Evolutionary conservation across 2,113 vertebrate genomes (phyloP), one percentile per base, ranked within the genome.

Genomic region (Craseonycteris thonglongyai): DNA sequence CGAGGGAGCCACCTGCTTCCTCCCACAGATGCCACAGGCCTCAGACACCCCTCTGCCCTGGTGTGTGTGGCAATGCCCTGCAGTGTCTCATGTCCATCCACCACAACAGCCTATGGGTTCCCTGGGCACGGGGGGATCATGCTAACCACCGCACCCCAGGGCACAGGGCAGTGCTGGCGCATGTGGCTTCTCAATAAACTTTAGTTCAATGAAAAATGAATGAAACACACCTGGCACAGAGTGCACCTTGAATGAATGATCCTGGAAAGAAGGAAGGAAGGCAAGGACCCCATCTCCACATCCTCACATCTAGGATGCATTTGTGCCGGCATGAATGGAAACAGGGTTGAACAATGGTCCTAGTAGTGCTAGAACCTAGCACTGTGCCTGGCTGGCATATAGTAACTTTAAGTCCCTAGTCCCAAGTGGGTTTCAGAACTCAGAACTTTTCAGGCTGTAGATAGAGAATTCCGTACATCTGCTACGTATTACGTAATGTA

Each of bases 91-190:
- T 14, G 10, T 54, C 45, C 1, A 2, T 10, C n/a, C 24, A 40
- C 40, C 4, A 7, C 13, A 58, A 45, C 3, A 9, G 38, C 56
- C 30, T 21, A 33, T 21, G 28, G 1, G 13, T 58, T 47, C 35
- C 30, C 42, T 58, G 33, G n/a, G 21, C 15, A 19, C 26, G 56
- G 2, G 54, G 33, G 35, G 4, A 13, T n/a, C 61, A 71, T 22
- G n/a, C 35, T 54, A 12, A 12, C 33, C 26, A 35, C 0, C 10
- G n/a, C 1, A 14, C 7, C 33, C n/a, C 42, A 40, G 11, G 19
- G 10, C 22, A 26, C 10, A 21, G 7, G 54, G 26, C n/a, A 76
- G 6, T 19, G 5, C 28, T 9, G 13, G n/a, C 35, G 9, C 11
- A n/a, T 5, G 35, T 28, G 35, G 38, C 3, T 13, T 6, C 54